Evolutionary conservation across 2,113 vertebrate genomes (phyloP).

Genomic region (Ramphastos sulfuratus): DNA sequence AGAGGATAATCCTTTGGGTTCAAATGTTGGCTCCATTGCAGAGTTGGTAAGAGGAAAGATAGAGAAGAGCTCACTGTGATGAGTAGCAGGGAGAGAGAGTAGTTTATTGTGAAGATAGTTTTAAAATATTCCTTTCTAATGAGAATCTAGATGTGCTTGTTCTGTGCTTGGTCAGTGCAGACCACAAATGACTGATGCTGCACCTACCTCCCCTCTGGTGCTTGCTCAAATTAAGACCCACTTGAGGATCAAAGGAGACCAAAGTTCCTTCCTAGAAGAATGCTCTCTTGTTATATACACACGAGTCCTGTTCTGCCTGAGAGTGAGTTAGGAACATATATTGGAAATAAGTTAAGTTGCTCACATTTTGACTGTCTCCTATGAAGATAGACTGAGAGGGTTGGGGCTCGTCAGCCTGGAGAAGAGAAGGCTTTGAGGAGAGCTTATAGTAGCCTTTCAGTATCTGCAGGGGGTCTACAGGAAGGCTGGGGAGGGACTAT

Average conservation of each 20-base stretch:
- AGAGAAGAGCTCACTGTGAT: neutral
- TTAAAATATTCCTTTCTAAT: neutral
- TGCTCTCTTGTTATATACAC: neutral
- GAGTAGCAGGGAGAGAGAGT: neutral
- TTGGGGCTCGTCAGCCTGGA: no score
- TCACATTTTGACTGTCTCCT: neutral
- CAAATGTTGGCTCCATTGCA: neutral
- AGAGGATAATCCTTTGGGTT: constrained; percentile 12
- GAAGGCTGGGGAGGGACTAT: no score
- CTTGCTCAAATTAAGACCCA: neutral
- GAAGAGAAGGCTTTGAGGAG: no score
- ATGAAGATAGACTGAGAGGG: no score
- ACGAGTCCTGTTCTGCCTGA: neutral
- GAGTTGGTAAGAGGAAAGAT: neutral
- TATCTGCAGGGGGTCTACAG: no score
- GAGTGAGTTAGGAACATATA: neutral
- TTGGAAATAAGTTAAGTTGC: constrained; percentile 24
- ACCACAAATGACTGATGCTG: neutral
- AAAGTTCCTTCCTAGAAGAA: neutral
- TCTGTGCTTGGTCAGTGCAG: neutral
- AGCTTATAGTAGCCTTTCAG: no score
- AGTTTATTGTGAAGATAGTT: neutral
- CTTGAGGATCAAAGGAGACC: neutral
- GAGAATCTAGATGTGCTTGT: neutral
- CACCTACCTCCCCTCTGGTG: neutral